These are phyloP conservation scores for Anodontia alba DNA, from an alignment of 2,888 invertebrate species.

Conservation along the genomic window DNA sequence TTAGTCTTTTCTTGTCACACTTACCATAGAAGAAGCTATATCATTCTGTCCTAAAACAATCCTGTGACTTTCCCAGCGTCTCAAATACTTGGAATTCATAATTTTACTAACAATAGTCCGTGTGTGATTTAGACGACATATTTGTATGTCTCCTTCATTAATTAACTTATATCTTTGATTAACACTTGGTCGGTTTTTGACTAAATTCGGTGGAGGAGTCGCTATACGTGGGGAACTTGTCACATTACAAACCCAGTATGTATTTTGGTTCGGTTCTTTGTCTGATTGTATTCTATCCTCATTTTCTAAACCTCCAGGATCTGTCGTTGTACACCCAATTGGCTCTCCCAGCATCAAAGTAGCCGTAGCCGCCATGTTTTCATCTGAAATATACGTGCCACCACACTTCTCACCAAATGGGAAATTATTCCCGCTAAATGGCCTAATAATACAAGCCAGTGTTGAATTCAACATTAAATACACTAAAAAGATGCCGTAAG, in stretches of 20 bases:
- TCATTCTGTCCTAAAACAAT: constrained; percentile 89
- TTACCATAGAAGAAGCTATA: constrained; percentile 91
- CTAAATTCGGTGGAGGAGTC: constrained; percentile 37
- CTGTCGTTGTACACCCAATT: constrained; percentile 53
- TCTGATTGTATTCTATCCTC: constrained; percentile 36
- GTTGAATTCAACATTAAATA: constrained; percentile 33
- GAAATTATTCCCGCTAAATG: constrained; percentile 57
- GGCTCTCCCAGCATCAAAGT: constrained; percentile 40
- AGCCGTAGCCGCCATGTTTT: constrained; percentile 55
- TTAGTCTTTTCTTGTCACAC: constrained; percentile 74
- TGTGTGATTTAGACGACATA: constrained; percentile 92
- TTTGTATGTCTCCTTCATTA: constrained; percentile 90
- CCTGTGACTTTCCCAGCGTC: constrained; percentile 92
- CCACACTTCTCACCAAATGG: constrained; percentile 58
- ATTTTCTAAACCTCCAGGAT: constrained; percentile 30
- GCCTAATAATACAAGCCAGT: constrained; percentile 61
- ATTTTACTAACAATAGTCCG: constrained; percentile 92
- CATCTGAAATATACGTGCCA: constrained; percentile 40
- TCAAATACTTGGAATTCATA: constrained; percentile 90
- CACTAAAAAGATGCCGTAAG: not conserved
- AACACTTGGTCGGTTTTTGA: constrained; percentile 52
- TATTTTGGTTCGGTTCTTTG: constrained; percentile 28
- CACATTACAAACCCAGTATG: constrained; percentile 39
- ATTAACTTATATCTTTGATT: constrained; percentile 88
- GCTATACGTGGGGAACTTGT: constrained; percentile 31